Conservation (phyloP, 1,140 invertebrate genomes). For the Meloidogyne floridensis region DNA sequence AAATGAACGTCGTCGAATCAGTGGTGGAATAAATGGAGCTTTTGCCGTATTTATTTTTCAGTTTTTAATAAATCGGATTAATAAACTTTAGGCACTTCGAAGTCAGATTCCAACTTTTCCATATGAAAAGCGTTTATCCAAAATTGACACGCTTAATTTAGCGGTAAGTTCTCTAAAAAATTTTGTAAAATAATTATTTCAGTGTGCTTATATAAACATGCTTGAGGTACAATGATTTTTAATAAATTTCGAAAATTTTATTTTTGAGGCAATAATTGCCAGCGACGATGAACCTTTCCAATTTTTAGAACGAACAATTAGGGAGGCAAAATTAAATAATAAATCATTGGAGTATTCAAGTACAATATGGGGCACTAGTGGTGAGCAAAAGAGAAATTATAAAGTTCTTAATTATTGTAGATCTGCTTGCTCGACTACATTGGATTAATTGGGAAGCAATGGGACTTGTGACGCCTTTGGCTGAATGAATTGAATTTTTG, state of each 20-base stretch:
- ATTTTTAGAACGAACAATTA: constrained; percentile 52
- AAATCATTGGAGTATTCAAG: constrained; percentile 24
- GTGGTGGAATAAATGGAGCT: constrained; percentile 94
- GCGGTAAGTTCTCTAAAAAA: constrained; percentile 73
- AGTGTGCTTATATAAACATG: constrained; percentile 88
- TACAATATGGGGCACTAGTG: constrained; percentile 63
- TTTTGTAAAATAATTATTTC: neutral
- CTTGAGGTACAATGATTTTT: constrained; percentile 71
- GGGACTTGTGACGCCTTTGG: constrained; percentile 68
- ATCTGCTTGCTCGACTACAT: constrained; percentile 89
- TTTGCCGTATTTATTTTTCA: constrained; percentile 74
- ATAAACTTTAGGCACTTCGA: constrained; percentile 66
- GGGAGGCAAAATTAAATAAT: constrained; percentile 43
- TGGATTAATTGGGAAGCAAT: constrained; percentile 99
- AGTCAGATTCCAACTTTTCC: constrained; percentile 94
- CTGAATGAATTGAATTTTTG: neutral
- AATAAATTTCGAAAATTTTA: neutral
- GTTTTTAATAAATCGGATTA: constrained; percentile 10
- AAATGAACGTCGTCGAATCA: constrained; percentile 1
- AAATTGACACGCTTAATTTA: constrained; percentile 92
- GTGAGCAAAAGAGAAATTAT: constrained; percentile 36
- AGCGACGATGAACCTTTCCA: constrained; percentile 48
- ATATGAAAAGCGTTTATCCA: constrained; percentile 93
- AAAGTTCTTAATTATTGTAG: constrained; percentile 70
- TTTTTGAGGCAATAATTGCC: constrained; percentile 75